These are phyloP conservation scores for Perodicticus potto DNA, from an alignment of 2,797 vertebrate species.

Conservation along the genomic window DNA sequence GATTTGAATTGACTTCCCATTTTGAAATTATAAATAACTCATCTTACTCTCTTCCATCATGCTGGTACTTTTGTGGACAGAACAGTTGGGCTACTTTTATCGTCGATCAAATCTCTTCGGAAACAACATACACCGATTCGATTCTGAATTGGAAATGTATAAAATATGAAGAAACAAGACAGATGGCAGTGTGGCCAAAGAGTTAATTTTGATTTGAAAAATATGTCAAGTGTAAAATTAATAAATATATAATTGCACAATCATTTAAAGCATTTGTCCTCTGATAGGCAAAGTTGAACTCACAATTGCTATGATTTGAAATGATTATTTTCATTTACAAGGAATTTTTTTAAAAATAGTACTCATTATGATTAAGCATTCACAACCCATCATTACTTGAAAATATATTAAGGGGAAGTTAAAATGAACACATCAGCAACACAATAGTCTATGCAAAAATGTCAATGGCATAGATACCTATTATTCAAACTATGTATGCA, in stretches of 20 bases:
- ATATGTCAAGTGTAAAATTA: neutral
- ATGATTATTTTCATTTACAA: conserved; percentile 44
- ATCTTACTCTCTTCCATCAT: neutral
- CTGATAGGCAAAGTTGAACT: neutral
- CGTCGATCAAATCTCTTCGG: neutral
- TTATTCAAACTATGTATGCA: neutral
- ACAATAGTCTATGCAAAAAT: neutral
- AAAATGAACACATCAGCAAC: neutral
- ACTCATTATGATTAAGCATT: conserved; percentile 5
- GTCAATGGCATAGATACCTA: neutral
- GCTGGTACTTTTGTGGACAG: neutral
- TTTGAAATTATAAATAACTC: neutral
- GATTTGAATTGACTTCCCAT: neutral
- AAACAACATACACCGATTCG: neutral
- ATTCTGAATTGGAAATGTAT: neutral
- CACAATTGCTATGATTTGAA: neutral
- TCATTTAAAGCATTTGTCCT: neutral
- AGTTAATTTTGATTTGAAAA: conserved; percentile 9
- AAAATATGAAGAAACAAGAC: neutral
- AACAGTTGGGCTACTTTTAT: neutral
- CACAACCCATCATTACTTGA: neutral
- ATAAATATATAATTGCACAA: neutral
- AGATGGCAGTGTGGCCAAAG: neutral
- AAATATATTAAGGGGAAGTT: neutral
- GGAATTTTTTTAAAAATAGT: neutral